Evolutionary conservation across 1,140 invertebrate genomes (phyloP), one percentile per base, ranked within the genome.

Genomic region (Heliconius nattereri): DNA sequence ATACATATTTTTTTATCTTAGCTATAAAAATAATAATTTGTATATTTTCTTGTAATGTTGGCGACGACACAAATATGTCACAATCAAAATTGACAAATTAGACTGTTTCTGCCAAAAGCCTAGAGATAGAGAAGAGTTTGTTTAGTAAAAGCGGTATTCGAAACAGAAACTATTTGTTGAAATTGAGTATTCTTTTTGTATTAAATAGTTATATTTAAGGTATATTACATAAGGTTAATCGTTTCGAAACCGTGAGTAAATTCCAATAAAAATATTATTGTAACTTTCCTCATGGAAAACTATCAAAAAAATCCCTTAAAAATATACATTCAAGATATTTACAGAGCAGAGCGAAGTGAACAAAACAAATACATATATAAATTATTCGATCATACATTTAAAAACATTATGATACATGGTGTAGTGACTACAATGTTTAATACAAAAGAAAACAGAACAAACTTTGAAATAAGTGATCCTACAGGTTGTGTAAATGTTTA

Each of bases 371-470:
- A 93, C 75, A 80, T 92, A 9, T 93, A 93, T 76, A 89, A 93
- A 85, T 79, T 93, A 32, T 93, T 93, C 73, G 87, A 86, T 5
- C 32, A 87, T 20, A 86, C 79, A 77, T 93, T 94, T 72, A 94
- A 94, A 81, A 93, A 93, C 73, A 78, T 94, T 20, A 93, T 91
- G 88, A 87, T 94, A 82, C 91, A 93, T 52, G 93, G 93, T 7
- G 86, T 92, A 45, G 83, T 93, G 16, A 93, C 91, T 11, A 73
- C 86, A 5, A 72, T 91, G 37, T 90, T 89, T 83, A 91, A 91
- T 81, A 86, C 76, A 75, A 86, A 81, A 35, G 78, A 52, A 49
- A 82, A 77, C 13, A 72, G 81, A 8, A 87, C 83, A 7, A 90
- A 91, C 80, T 84, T 93, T 13, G 91, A 94, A 82, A 40, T 94